These are phyloP conservation scores for Endotricha flammealis DNA, from an alignment of 2,888 invertebrate species.

Conservation along the genomic window DNA sequence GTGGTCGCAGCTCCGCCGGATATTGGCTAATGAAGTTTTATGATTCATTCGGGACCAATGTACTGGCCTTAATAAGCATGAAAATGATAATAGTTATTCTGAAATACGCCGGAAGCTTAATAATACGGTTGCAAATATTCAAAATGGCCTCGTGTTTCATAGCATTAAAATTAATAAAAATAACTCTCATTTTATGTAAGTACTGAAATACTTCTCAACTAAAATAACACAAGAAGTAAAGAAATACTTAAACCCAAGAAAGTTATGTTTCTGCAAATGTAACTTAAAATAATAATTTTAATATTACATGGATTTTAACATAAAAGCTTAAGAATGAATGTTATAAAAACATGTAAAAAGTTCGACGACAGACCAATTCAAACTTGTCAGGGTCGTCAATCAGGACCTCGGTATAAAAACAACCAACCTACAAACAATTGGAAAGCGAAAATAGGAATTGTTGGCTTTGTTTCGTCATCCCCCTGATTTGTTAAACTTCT, in stretches of 20 bases:
- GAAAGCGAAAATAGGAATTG: constrained; percentile 42
- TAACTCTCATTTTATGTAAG: too few species aligned
- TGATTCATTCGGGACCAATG: neutral
- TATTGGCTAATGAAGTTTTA: neutral
- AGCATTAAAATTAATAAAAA: too few species aligned
- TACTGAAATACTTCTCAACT: too few species aligned
- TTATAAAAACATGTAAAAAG: constrained; percentile 30
- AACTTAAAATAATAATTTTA: too few species aligned
- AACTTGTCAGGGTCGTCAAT: constrained; percentile 39
- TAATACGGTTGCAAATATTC: too few species aligned
- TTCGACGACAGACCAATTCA: constrained; percentile 32
- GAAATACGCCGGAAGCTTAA: too few species aligned
- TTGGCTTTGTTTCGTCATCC: constrained; percentile 41
- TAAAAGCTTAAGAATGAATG: too few species aligned
- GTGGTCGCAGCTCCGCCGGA: neutral
- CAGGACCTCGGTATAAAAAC: constrained; percentile 30
- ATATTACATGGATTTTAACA: too few species aligned
- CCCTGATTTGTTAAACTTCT: constrained; percentile 35
- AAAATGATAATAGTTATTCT: neutral
- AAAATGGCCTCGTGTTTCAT: too few species aligned
- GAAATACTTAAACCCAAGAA: too few species aligned
- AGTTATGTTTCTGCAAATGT: too few species aligned
- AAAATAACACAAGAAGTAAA: too few species aligned
- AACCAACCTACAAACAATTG: constrained; percentile 35
- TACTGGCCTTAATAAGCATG: neutral